Conservation (phyloP, 2,113 vertebrate genomes). For the Nycticorax nycticorax region DNA sequence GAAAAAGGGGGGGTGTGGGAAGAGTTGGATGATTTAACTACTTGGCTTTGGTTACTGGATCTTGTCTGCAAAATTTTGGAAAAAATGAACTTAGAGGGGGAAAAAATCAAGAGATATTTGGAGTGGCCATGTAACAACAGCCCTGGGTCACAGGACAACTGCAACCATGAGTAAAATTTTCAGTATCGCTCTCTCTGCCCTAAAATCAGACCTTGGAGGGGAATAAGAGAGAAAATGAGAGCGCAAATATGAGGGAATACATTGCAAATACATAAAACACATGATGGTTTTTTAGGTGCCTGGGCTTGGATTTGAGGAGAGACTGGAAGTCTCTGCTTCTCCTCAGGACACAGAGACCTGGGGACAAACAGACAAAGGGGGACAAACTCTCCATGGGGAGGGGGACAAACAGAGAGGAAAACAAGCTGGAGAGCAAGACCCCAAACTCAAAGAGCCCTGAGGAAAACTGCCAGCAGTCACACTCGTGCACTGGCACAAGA, state of each 20-base stretch:
- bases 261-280: neutral
- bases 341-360: rapidly evolving
- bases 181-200: neutral
- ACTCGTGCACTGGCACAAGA: neutral
- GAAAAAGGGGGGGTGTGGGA: neutral
- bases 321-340: neutral
- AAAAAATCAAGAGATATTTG: neutral
- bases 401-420: neutral
- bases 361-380: neutral
- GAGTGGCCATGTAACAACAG: neutral
- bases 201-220: neutral
- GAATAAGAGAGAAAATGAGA: neutral
- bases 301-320: neutral
- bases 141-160: neutral
- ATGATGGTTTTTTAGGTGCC: neutral
- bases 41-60: neutral
- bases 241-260: neutral
- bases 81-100: neutral
- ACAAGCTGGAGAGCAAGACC: neutral
- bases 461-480: neutral
- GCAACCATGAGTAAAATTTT: neutral
- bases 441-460: rapidly evolving
- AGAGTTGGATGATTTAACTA: neutral
- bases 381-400: too few relatives aligned
- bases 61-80: neutral